Base-by-base conservation (phyloP, 2,888 invertebrate species). In the Drosophila mayaguana region DNA sequence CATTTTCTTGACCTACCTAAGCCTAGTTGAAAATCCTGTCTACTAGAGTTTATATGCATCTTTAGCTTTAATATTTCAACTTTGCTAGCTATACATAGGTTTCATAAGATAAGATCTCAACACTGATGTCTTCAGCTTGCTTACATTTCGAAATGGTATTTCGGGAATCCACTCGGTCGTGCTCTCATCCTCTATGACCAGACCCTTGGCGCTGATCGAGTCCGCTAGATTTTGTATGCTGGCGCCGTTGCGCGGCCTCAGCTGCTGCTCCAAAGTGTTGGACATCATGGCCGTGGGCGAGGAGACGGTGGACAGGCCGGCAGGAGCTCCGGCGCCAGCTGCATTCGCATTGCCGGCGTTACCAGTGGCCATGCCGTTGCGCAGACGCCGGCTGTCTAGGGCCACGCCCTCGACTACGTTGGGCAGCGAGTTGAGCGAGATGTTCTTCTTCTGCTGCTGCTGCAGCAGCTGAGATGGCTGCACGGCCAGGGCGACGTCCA, bases 71-170 rank as follows among this genome's bases (percentile, higher is more conserved):
- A 0, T 7, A n/a, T 9, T 32, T 32, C 32, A 2, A 32, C 32
- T 32, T 32, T 9, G 8, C 32, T 32, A 32, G 0, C 1, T 6
- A 7, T 25, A 25, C 7, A 7, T 25, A 3, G 25, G 9, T 32
- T 2, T 14, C 5, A 36, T 14, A 36, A 36, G 14, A 14, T 36
- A 4, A 36, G 14, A 36, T 36, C 14, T 36, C 36, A 36, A 4
- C 14, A 34, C 11, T 34, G 11, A 34, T 11, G 9, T 36, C 18
- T 18, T 42, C 12, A 1, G 20, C 12, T 20, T 3, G 83, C 90
- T 93, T 94, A 97, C 97, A 93, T 97, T 97, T 93, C 96, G 96
- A 91, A 98, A 98, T 1, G 97, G 98, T 92, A 97, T 97, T 93
- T 98, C 98, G 0, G 98, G 97, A 25, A 95, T 97, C 97, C 97